Percentiles rank a stretch among this genome's conserved stretches.
Conservation (phyloP, 2,797 vertebrate genomes). For the Alcedo quadribrachys region DNA sequence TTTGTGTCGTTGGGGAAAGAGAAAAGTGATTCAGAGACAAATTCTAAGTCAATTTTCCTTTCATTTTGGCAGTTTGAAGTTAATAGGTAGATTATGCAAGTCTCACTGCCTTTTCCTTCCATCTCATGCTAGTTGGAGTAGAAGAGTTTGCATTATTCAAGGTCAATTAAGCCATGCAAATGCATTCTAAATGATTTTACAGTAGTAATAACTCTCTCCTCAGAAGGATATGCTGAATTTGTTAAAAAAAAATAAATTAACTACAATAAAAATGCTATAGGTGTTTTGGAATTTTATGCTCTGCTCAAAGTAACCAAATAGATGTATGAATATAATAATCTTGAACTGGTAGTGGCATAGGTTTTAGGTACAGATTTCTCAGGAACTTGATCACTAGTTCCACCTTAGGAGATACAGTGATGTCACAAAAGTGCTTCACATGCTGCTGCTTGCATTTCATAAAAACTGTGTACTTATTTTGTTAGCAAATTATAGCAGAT, state of each 20-base stretch:
- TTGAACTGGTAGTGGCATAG: not conserved
- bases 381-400: not conserved
- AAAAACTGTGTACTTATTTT: not conserved
- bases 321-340: not conserved
- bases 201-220: not conserved
- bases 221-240: not conserved
- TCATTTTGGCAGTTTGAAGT: constrained; percentile 18
- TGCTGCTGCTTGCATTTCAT: not conserved
- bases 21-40: not conserved
- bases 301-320: not conserved
- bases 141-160: constrained; percentile 58
- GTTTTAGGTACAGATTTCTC: not conserved
- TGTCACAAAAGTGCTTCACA: not conserved
- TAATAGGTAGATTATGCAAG: constrained; percentile 38
- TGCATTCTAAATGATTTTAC: constrained; percentile 55
- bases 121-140: not conserved
- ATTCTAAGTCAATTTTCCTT: constrained; percentile 26
- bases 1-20: not conserved
- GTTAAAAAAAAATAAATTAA: not conserved
- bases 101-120: constrained; percentile 13
- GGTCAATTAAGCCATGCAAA: constrained; percentile 59
- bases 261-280: not conserved
- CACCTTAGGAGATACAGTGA: not conserved
- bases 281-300: not conserved
- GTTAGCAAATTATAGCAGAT: not conserved